Evolutionary conservation across 2,797 vertebrate genomes (phyloP), one percentile per base, ranked within the genome.

Genomic region (Thaleichthys pacificus): DNA sequence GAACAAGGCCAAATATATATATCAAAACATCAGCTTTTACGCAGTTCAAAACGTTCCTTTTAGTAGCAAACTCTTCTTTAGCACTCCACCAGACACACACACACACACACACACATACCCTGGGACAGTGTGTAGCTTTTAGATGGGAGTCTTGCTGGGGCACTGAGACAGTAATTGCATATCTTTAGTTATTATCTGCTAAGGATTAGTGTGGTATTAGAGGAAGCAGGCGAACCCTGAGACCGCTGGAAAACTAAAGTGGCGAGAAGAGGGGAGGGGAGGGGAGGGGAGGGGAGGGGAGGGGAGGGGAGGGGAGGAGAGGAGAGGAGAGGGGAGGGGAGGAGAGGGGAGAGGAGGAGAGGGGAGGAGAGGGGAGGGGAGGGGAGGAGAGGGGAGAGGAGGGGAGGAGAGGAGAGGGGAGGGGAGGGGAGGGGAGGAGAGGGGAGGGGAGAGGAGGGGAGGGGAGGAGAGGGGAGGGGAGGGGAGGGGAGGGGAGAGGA

Each of bases 121-220:
- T 15, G 71, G 69, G 62, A 69, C 77, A 72, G 62, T 67, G 5
- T 74, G 56, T 68, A 68, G 66, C 64, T 70, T 71, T 69, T 72
- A 22, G 83, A 70, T 71, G 74, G 64, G 72, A 74, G 80, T 77
- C 72, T 70, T 78, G 80, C 84, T 78, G 76, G 77, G 60, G 63
- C 78, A 30, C 70, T 80, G 81, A 77, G 73, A 88, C 76, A 83
- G 81, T 83, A 84, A 89, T 87, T 89, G 74, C 75, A 76, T 83
- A 61, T 78, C 64, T 66, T n/a, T 68, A 70, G 79, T 74, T 70
- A 77, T 79, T 70, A 89, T 89, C 81, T 83, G 76, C 77, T 74
- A 70, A 67, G 79, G 85, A 87, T 89, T 89, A 87, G 72, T 75
- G 70, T 73, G 72, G 38, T 76, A 70, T 61, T 51, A 51, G 76